Percentiles rank a stretch among this genome's conserved stretches.
These are phyloP conservation scores for Notolabrus celidotus DNA, from an alignment of 2,797 vertebrate species.

Conservation along the genomic window DNA sequence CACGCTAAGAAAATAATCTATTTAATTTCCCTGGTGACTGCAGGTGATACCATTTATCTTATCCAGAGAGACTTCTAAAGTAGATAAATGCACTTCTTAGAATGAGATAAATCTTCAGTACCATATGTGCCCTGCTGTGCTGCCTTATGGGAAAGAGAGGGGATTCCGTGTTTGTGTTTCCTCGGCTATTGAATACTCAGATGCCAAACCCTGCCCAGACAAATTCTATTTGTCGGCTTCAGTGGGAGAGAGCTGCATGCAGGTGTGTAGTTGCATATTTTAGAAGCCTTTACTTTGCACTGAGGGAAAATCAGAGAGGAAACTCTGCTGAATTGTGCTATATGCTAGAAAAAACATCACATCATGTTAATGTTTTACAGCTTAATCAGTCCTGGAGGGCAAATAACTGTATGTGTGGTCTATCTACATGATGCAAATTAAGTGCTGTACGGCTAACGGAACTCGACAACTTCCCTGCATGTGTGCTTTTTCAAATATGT, in stretches of 20 bases:
- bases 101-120: constrained; percentile 71
- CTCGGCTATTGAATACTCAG: constrained; percentile 20
- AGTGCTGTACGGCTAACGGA: constrained; percentile 26
- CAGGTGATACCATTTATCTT: constrained; percentile 80
- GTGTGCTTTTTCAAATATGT: constrained; percentile 31
- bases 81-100: constrained; percentile 75
- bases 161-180: constrained; percentile 35
- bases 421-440: constrained; percentile 48
- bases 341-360: constrained; percentile 40
- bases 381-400: constrained; percentile 32
- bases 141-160: constrained; percentile 48
- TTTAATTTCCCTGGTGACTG: constrained; percentile 79
- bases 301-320: neutral
- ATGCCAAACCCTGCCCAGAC: constrained; percentile 26
- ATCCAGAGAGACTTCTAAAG: constrained; percentile 75
- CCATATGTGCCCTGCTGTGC: constrained; percentile 67
- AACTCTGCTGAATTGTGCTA: neutral
- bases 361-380: constrained; percentile 27
- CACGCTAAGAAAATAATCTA: constrained; percentile 77
- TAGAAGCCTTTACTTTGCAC: neutral
- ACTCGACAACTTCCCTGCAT: constrained; percentile 57
- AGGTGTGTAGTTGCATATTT: neutral
- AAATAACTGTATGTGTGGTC: constrained; percentile 26
- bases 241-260: constrained; percentile 13
- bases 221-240: constrained; percentile 43